Base-by-base conservation (phyloP, 2,888 invertebrate genomes). In the Leptura quadrifasciata region DNA sequence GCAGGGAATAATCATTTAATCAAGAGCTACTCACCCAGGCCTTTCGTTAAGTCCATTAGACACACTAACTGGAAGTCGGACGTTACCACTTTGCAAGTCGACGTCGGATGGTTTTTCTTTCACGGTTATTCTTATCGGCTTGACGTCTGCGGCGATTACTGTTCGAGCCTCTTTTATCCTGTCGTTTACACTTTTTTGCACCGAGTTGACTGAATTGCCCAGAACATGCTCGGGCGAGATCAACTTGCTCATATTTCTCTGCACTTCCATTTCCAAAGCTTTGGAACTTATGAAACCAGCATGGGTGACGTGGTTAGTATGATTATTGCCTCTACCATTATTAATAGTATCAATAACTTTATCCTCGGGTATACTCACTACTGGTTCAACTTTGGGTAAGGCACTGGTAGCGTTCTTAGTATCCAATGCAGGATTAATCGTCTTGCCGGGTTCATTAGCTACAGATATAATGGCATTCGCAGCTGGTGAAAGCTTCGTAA, bases 11-110 rank as follows among this genome's bases (percentile, higher is more conserved):
- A 67, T 63, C 39, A 27, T 24, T 27, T 65, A 74, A 71, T 58
- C 57, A 76, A 63, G 60, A 74, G 20, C 21, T 55, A 85, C 89
- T 89, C 83, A 89, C 89, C 88, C 86, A 10, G 89, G 88, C 78
- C 87, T 82, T 76, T 86, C 85, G 58, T 67, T 84, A 5, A 87
- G 77, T 58, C 89, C 89, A 83, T 89, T 89, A 12, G 86, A 82
- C 21, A 87, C 83, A 70, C 84, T 85, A 61, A 84, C 81, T 15
- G 87, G 85, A 17, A 87, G 78, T 58, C 88, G 82, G 17, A 89
- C 85, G 76, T 90, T 90, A 3, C 89, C 89, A 83, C 89, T 89
- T 80, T 89, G 88, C 69, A 90, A 89, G 24, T 89, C 89, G 58
- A 85, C 83, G 71, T 88, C 86, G 15, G 85, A 85, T 4, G 88